A percentile compares a stretch with the other conserved stretches of the same genome.
These are phyloP conservation scores for Sipha maydis DNA, from an alignment of 2,888 invertebrate species.

Conservation along the genomic window DNA sequence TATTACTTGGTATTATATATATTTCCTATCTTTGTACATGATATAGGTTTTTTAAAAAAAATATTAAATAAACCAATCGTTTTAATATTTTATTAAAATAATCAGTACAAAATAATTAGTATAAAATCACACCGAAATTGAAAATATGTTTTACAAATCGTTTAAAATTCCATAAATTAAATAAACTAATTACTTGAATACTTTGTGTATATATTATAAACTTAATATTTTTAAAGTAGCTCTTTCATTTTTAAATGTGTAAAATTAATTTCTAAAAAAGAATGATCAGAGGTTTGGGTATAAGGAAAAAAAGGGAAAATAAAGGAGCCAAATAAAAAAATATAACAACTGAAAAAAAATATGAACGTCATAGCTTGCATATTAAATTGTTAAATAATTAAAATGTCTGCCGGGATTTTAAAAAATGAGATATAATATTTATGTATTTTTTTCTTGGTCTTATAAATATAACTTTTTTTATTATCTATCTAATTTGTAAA, in stretches of 20 bases:
- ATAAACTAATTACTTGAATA: too few species aligned
- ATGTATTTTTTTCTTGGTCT: not conserved
- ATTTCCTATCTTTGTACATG: too few species aligned
- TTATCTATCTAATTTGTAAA: not conserved
- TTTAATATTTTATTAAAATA: too few species aligned
- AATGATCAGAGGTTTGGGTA: not conserved
- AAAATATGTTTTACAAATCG: too few species aligned
- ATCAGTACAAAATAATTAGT: too few species aligned
- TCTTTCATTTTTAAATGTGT: not conserved
- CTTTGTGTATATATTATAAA: not conserved
- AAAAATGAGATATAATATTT: not conserved
- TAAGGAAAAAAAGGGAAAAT: not conserved
- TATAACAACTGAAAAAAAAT: not conserved
- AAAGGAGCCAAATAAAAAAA: not conserved
- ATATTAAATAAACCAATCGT: too few species aligned
- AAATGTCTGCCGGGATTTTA: not conserved
- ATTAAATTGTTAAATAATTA: slow-evolving; percentile 1
- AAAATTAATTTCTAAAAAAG: not conserved
- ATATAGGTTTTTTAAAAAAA: too few species aligned
- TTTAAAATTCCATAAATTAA: too few species aligned
- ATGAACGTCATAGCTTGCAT: not conserved
- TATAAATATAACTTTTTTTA: not conserved
- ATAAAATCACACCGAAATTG: too few species aligned
- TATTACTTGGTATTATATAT: too few species aligned
- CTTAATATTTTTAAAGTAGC: not conserved